Evolutionary conservation across 64 coral and sea anemone species (phyloP).

Genomic region (Acropora yongei): DNA sequence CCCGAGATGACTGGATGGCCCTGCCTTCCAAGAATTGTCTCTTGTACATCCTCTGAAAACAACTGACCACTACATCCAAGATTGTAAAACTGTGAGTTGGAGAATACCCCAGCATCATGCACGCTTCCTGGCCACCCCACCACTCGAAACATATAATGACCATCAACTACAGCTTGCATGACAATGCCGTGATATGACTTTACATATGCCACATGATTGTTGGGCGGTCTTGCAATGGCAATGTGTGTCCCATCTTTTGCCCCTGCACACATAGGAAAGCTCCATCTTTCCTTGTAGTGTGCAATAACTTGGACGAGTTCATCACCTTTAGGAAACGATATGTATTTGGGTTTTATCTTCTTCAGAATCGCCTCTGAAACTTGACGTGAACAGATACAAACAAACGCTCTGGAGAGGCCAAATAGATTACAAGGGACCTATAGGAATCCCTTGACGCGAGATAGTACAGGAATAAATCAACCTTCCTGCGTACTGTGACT

Average conservation of each 20-base stretch:
- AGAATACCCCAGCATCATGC: conserved; percentile 51
- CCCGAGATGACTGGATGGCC: conserved; percentile 35
- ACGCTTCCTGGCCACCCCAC: conserved; percentile 67
- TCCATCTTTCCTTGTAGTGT: conserved; percentile 39
- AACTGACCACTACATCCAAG: conserved; percentile 5
- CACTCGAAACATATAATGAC: conserved; percentile 53
- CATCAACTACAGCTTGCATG: conserved; percentile 4
- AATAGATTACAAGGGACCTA: conserved; percentile 45
- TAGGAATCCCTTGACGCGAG: conserved; percentile 30
- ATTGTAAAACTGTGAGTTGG: conserved; percentile 47
- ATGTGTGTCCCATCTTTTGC: conserved; percentile 52
- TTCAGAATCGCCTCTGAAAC: neutral
- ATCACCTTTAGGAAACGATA: conserved; percentile 34
- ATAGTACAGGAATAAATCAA: conserved; percentile 44
- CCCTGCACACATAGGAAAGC: neutral
- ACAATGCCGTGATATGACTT: conserved; percentile 64
- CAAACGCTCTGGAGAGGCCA: conserved; percentile 19
- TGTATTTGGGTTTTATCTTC: conserved; percentile 2
- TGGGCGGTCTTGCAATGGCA: conserved; percentile 13
- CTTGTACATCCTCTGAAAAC: neutral
- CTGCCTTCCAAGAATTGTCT: conserved; percentile 8
- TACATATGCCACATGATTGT: conserved; percentile 27
- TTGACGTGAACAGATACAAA: neutral
- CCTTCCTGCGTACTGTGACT: neutral
- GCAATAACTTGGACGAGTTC: conserved; percentile 25